These are phyloP conservation scores for Dipodomys stephensi DNA, from an alignment of 2,113 vertebrate genomes.

Conservation along the genomic window DNA sequence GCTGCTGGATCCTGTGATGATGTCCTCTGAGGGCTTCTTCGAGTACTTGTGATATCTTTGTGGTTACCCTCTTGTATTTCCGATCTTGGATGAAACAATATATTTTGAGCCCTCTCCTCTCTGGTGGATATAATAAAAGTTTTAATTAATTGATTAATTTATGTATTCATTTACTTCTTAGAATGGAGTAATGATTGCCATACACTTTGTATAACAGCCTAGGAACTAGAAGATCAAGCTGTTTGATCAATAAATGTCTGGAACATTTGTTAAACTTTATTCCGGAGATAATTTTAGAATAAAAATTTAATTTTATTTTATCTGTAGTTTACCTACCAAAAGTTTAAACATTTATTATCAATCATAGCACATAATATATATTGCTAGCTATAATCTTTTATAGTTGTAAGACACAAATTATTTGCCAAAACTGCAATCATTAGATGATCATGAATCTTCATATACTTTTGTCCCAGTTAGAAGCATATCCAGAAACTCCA, in stretches of 20 bases:
- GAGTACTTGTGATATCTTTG: background rate
- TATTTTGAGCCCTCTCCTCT: background rate
- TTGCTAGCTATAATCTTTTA: background rate
- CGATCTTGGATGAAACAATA: background rate
- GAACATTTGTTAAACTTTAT: background rate
- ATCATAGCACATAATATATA: background rate
- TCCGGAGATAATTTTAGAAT: background rate
- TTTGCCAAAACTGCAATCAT: background rate
- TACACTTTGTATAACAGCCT: background rate
- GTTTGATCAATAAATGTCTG: conserved; percentile 16
- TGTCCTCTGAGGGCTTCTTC: too few relatives aligned
- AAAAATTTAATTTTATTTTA: background rate
- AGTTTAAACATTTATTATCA: background rate
- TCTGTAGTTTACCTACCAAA: background rate
- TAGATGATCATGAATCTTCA: background rate
- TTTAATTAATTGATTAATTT: background rate
- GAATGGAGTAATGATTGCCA: background rate
- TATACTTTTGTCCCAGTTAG: background rate
- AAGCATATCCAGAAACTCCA: background rate
- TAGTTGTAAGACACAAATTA: background rate
- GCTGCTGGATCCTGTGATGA: background rate
- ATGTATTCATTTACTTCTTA: background rate
- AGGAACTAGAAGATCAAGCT: background rate
- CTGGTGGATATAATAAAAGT: background rate
- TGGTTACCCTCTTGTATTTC: background rate